Conservation (phyloP, 2,888 invertebrate genomes). For the Ernsta delagoae region DNA sequence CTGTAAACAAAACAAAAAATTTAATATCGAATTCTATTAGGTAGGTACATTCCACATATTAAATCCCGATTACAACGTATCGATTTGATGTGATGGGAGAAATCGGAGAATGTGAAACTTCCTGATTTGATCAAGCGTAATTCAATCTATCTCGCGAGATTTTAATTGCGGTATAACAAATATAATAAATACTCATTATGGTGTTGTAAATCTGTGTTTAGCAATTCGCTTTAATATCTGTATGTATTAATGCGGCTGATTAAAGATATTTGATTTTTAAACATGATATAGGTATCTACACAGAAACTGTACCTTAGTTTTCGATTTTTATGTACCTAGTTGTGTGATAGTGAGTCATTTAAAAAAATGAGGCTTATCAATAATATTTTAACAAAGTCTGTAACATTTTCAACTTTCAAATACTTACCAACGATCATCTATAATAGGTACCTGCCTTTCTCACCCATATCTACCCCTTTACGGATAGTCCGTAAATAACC, state of each 20-base stretch:
- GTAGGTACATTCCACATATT: constrained; percentile 10
- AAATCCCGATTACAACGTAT: constrained; percentile 39
- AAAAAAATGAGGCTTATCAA: too few relatives aligned
- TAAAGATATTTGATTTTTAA: too few relatives aligned
- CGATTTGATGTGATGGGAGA: constrained; percentile 45
- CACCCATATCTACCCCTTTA: constrained; percentile 1
- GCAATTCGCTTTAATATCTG: background rate
- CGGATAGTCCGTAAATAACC: constrained; percentile 23
- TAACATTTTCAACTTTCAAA: background rate
- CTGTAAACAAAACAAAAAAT: constrained; percentile 7
- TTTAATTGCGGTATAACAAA: background rate
- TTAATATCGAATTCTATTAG: constrained; percentile 30
- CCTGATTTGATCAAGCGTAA: constrained; percentile 75
- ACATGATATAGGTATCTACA: too few relatives aligned
- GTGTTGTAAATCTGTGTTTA: too few relatives aligned
- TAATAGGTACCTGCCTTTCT: background rate
- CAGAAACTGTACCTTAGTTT: too few relatives aligned
- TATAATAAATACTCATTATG: background rate
- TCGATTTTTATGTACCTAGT: too few relatives aligned
- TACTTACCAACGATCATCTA: background rate
- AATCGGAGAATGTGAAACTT: constrained; percentile 64
- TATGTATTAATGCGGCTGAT: too few relatives aligned
- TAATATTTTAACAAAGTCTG: background rate
- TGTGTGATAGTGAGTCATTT: background rate
- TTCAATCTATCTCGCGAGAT: constrained; percentile 63